Conservation (phyloP, 2,888 invertebrate genomes). For the Melinopterus prodromus region DNA sequence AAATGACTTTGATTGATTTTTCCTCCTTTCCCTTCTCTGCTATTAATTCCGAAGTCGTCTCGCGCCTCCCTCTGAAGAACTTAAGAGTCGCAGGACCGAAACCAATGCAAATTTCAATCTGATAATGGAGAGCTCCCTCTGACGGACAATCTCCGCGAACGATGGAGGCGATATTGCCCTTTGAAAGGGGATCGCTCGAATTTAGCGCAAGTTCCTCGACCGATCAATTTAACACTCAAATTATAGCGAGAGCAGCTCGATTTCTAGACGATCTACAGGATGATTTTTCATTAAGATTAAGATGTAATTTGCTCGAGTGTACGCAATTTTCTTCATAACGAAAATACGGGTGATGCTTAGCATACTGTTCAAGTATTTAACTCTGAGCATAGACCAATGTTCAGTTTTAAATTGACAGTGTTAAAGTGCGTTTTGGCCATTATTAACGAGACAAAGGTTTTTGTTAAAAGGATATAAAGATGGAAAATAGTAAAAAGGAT, state of each 20-base stretch:
- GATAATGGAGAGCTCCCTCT: background rate
- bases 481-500: too few relatives aligned
- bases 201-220: background rate
- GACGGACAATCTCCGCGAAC: background rate
- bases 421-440: too few relatives aligned
- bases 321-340: too few relatives aligned
- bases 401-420: too few relatives aligned
- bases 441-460: too few relatives aligned
- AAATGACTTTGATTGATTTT: background rate
- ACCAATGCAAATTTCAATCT: background rate
- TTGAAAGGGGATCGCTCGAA: background rate
- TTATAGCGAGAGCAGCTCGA: background rate
- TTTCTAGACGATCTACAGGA: too few relatives aligned
- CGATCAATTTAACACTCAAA: slow-evolving; percentile 4
- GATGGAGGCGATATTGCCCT: background rate
- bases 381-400: too few relatives aligned
- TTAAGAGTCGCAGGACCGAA: background rate
- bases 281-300: too few relatives aligned
- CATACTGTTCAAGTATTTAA: too few relatives aligned
- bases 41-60: background rate
- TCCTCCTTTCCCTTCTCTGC: background rate
- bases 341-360: too few relatives aligned
- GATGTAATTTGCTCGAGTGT: too few relatives aligned
- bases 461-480: too few relatives aligned
- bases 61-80: background rate